A percentile compares a stretch with the other conserved stretches of the same genome.
These are phyloP conservation scores for Trachymyrmex septentrionalis DNA, from an alignment of 1,140 invertebrate genomes.

Conservation along the genomic window DNA sequence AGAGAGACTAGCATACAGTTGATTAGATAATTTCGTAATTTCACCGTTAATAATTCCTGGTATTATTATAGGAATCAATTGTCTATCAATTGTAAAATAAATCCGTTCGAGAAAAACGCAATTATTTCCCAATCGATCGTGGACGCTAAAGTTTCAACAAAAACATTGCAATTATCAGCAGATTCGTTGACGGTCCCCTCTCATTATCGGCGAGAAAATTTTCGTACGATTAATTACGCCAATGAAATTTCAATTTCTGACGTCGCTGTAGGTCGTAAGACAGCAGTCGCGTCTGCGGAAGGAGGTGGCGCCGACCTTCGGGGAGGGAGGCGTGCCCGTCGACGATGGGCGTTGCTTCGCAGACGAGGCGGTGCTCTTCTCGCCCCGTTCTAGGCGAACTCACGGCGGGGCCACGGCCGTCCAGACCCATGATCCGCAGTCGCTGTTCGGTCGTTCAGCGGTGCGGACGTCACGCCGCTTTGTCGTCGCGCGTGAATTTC, in stretches of 20 bases:
- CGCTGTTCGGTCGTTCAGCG: slow-evolving; percentile 80
- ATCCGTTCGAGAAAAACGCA: neutral
- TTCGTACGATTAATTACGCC: slow-evolving; percentile 36
- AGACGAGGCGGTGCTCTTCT: neutral
- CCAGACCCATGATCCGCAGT: slow-evolving; percentile 76
- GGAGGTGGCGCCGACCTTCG: slow-evolving; percentile 3
- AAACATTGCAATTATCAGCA: neutral
- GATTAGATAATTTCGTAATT: neutral
- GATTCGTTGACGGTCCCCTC: neutral
- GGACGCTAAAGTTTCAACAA: neutral
- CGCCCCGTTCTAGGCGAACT: too few species aligned
- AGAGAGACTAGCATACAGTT: neutral
- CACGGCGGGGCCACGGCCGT: slow-evolving; percentile 69
- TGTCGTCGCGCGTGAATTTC: slow-evolving; percentile 67
- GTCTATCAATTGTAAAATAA: neutral
- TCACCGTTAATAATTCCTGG: neutral
- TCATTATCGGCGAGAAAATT: neutral
- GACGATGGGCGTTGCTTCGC: neutral
- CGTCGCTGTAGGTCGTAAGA: slow-evolving; percentile 7
- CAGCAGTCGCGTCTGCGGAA: neutral
- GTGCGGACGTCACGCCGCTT: slow-evolving; percentile 71
- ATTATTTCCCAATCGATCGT: neutral
- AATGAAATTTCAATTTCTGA: slow-evolving; percentile 34
- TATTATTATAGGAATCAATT: neutral
- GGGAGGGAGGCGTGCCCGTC: neutral